phyloP scores from a whole-genome alignment of 2,888 invertebrate genomes.

The Phortica magna region DNA sequence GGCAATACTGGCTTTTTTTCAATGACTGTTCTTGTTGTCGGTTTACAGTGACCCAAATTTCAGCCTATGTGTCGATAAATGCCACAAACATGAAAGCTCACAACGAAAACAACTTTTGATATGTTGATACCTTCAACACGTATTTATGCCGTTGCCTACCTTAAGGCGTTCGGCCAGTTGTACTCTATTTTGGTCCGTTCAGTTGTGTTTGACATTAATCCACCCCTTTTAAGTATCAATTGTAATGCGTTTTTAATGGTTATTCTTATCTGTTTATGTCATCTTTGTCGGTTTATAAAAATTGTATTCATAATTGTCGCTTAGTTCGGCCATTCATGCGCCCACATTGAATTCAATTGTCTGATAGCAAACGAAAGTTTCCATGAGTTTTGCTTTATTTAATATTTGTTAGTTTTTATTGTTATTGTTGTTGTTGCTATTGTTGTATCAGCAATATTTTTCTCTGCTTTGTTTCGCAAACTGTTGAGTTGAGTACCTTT shows the following conservation, averaged over 20 bases:
- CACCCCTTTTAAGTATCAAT: slow-evolving; percentile 55
- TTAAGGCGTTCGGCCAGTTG: neutral
- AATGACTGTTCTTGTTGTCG: slow-evolving; percentile 38
- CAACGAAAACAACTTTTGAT: neutral
- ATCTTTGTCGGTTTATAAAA: slow-evolving; percentile 62
- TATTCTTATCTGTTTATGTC: slow-evolving; percentile 65
- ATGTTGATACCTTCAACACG: neutral
- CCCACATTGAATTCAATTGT: slow-evolving; percentile 51
- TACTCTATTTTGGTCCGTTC: neutral
- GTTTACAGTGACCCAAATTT: slow-evolving; percentile 47
- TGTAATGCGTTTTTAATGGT: slow-evolving; percentile 70
- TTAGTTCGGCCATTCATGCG: neutral
- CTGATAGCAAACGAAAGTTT: slow-evolving; percentile 52
- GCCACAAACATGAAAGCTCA: slow-evolving; percentile 22
- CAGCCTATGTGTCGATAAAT: slow-evolving; percentile 27
- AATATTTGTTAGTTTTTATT: neutral
- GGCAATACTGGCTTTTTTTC: neutral
- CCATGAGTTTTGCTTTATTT: neutral
- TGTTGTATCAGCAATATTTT: slow-evolving; percentile 55
- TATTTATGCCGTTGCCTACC: slow-evolving; percentile 24
- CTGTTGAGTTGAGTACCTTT: slow-evolving; percentile 28
- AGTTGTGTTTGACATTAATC: slow-evolving; percentile 16
- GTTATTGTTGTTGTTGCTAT: slow-evolving; percentile 31
- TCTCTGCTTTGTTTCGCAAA: slow-evolving; percentile 35
- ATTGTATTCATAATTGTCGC: slow-evolving; percentile 59